A percentile compares a stretch with the other conserved stretches of the same genome.
phyloP scores from a whole-genome alignment of 2,113 vertebrate genomes.

The Hassar affinis region DNA sequence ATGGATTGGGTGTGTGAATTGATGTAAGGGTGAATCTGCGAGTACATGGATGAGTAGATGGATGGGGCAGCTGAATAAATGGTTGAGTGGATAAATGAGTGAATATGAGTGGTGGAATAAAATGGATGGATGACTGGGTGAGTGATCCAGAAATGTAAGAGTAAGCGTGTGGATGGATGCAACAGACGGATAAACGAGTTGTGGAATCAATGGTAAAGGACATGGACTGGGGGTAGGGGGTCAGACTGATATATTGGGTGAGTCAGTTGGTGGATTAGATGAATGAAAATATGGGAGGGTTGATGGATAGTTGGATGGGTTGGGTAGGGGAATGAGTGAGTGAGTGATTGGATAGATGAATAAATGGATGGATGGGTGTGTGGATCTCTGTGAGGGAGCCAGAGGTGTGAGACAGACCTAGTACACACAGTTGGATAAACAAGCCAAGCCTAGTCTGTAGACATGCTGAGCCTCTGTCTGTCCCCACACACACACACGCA shows the following conservation, averaged over 20 bases:
- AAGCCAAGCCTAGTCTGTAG: slow-evolving; percentile 19
- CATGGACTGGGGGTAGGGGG: not conserved
- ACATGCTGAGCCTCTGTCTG: slow-evolving; percentile 41
- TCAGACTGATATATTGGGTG: not conserved
- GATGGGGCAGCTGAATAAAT: not conserved
- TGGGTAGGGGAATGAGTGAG: not conserved
- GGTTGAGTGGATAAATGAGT: not conserved
- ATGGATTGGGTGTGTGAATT: not conserved
- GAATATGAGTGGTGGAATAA: not conserved
- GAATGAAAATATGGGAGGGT: not conserved
- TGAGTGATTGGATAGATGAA: not conserved
- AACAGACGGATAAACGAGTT: too few relatives aligned
- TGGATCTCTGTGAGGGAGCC: slow-evolving; percentile 8
- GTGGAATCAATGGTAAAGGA: not conserved
- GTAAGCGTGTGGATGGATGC: not conserved
- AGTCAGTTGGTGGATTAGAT: not conserved
- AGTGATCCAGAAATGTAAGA: not conserved
- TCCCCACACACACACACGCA: not conserved
- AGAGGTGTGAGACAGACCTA: slow-evolving; percentile 43
- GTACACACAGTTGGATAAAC: slow-evolving; percentile 15
- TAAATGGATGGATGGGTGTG: not conserved
- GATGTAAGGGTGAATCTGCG: not conserved
- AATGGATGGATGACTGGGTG: not conserved
- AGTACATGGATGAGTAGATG: not conserved
- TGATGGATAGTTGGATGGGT: not conserved